A percentile compares a stretch with the other conserved stretches of the same genome.
phyloP scores from a whole-genome alignment of 2,888 invertebrate species.

The Ptilodon capucinus region DNA sequence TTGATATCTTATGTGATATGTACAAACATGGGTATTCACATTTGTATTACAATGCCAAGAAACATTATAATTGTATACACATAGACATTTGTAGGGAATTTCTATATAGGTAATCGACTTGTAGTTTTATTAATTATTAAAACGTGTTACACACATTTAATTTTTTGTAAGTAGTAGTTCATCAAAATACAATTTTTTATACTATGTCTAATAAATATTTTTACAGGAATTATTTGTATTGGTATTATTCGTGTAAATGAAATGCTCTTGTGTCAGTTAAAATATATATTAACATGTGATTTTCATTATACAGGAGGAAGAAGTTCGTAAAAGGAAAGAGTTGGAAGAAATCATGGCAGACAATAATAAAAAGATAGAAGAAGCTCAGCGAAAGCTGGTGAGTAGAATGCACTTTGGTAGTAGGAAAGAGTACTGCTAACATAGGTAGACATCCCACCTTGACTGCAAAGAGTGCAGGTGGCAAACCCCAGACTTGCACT shows the following conservation, averaged over 20 bases:
- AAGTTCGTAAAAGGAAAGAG: conserved; percentile 96
- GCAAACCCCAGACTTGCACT: no score
- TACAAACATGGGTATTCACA: not conserved
- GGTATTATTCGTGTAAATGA: not conserved
- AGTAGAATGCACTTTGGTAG: no score
- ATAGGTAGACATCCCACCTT: no score
- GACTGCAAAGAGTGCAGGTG: no score
- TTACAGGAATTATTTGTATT: not conserved
- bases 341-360: conserved; percentile 98
- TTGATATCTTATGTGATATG: conserved; percentile 2
- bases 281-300: conserved; percentile 57
- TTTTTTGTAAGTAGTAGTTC: not conserved
- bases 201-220: not conserved
- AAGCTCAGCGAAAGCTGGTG: conserved; percentile 98
- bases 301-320: conserved; percentile 96
- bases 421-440: no score
- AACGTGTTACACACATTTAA: not conserved
- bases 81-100: conserved; percentile 2
- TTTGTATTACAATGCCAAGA: not conserved
- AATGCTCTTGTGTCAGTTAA: not conserved
- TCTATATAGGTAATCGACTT: not conserved
- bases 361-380: conserved; percentile 98
- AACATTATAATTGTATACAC: not conserved
- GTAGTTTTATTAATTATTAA: not conserved
- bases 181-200: not conserved